Conservation (phyloP, 64 coral and sea anemone genomes). For the Montipora capricornis region DNA sequence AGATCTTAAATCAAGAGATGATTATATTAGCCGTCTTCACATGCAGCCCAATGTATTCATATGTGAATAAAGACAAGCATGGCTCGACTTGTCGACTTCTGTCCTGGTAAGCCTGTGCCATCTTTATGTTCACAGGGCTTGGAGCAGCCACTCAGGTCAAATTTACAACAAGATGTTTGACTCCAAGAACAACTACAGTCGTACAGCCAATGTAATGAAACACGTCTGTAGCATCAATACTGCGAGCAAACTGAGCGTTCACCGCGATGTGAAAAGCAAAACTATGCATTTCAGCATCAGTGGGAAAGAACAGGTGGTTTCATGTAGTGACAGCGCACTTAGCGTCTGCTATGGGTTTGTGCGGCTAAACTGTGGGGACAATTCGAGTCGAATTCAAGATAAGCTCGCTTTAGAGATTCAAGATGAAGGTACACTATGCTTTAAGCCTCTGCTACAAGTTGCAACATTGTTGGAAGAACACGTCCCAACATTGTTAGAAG, state of each 20-base stretch:
- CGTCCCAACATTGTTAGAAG: no score
- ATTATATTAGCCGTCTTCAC: no score
- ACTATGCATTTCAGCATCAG: slow-evolving; percentile 5
- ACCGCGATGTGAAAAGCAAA: neutral
- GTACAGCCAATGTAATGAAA: neutral
- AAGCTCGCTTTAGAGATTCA: neutral
- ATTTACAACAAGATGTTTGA: neutral
- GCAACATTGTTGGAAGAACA: no score
- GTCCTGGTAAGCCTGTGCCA: no score
- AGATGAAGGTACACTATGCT: neutral
- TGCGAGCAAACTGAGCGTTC: neutral
- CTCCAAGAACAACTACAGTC: neutral
- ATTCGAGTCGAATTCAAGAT: neutral
- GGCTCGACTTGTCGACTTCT: no score
- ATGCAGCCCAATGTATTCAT: no score
- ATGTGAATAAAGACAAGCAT: no score
- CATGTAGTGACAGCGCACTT: neutral
- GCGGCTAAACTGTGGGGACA: neutral
- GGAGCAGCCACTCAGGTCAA: neutral
- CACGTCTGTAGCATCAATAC: neutral
- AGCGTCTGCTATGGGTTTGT: neutral
- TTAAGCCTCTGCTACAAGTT: no score
- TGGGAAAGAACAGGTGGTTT: neutral
- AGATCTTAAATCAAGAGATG: no score
- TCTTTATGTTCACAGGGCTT: neutral